Base-by-base conservation (phyloP, 2,113 vertebrate species). In the Caretta caretta region DNA sequence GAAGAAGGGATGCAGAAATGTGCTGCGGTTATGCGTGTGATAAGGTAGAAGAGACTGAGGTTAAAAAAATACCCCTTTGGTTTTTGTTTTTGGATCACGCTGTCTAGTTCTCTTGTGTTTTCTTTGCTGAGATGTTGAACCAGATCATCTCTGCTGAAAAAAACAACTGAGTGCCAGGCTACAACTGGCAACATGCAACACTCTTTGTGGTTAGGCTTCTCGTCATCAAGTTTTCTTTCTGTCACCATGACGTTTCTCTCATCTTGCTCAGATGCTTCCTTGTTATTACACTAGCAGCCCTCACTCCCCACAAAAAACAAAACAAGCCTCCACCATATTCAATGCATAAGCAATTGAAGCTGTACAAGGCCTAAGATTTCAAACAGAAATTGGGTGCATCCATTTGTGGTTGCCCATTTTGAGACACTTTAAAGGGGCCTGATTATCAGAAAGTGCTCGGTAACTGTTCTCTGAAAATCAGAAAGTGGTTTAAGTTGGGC, bases 21-120 rank as follows among this genome's bases (percentile, higher is more conserved):
- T 84, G 29, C 72, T 95, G 96, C 0, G 83, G 96, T 96, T 97
- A 94, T 48, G 46, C 80, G 75, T 84, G 80, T 86, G 84, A 97
- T 94, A 97, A 95, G 93, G 90, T 69, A 96, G 96, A 94, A 97
- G 92, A 96, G 95, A 86, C 38, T 89, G 86, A 96, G 86, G 92
- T 94, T 95, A n/a, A 90, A 95, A 88, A 96, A 94, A 53, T 72
- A 93, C 86, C 80, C 75, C 3, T 85, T 90, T 92, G 56, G 1
- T 76, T 84, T 93, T 69, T 49, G 90, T 31, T 96, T 97, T 96
- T 97, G 62, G 90, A 96, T 95, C 88, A 89, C 24, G 35, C 69
- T 2, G 2, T 95, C 80, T 96, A 89, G 54, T 29, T 94, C 69
- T 62, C 57, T 13, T 65, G 48, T 24, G 9, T 79, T 87, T 91